Base-by-base conservation (phyloP, 2,797 vertebrate genomes). In the Zalophus californianus region DNA sequence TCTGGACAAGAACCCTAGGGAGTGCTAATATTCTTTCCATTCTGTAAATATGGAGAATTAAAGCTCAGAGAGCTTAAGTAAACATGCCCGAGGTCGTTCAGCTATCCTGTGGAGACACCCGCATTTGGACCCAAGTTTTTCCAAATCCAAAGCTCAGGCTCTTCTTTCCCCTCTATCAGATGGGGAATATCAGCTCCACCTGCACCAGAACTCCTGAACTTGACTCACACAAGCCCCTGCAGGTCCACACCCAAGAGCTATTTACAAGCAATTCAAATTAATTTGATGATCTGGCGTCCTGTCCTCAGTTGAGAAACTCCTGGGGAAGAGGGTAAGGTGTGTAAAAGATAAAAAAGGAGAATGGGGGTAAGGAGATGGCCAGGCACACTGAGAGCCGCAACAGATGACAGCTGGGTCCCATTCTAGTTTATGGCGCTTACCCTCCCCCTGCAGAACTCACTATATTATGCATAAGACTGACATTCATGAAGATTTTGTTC, bases 31-130 rank as follows among this genome's bases (percentile, higher is more conserved):
- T 14, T 80, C 70, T 95, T 85, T 58, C 58, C 8, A 29, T 29
- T 90, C 75, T 38, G 68, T 73, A 93, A 77, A 80, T 85, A 80
- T 56, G 54, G n/a, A 90, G 27, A 87, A 82, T 70, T n/a, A 84
- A 92, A 93, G 50, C 25, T 27, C 32, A 64, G n/a, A 85, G 85
- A 66, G 4, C 21, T 68, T 62, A 80, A 73, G 82, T n/a, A n/a
- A 90, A 82, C 1, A 5, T 14, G 32, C 15, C 25, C 14, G 48
- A 64, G 41, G 50, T 35, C 3, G 1, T 83, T 88, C 29, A 86
- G 68, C 62, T 83, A 52, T n/a, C 64, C 62, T 82, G 21, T 52
- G 72, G 54, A 90, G 54, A 84, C 11, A 52, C 5, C 50, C 82
- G 88, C 35, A 68, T 58, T 88, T 58, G 56, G 66, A 95, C 15